Percentiles rank a stretch among this genome's conserved stretches.
phyloP scores from a whole-genome alignment of 1,140 invertebrate species.

The Brachionus plicatilis region DNA sequence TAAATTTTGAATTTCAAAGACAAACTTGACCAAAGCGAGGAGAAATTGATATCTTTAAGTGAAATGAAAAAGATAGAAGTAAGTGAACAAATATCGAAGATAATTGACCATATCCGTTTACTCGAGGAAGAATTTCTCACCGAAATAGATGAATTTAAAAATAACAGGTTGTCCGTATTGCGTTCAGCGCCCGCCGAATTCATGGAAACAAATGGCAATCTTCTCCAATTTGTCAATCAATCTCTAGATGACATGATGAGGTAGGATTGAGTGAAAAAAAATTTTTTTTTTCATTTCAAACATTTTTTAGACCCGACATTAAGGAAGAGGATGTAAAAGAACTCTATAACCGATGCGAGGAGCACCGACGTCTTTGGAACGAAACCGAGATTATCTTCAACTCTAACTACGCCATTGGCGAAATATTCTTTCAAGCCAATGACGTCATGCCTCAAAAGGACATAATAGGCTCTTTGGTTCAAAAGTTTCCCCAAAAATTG shows the following conservation, averaged over 20 bases:
- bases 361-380: constrained; percentile 35
- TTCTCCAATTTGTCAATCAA: constrained; percentile 36
- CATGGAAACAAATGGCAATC: constrained; percentile 33
- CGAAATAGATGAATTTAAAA: constrained; percentile 38
- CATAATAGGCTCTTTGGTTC: constrained; percentile 24
- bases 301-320: not conserved
- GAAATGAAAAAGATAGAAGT: constrained; percentile 37
- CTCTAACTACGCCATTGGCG: constrained; percentile 33
- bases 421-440: constrained; percentile 20
- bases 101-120: constrained; percentile 16
- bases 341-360: constrained; percentile 29
- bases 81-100: constrained; percentile 29
- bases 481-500: constrained; percentile 29
- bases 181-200: constrained; percentile 32
- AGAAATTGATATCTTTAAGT: not conserved
- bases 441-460: constrained; percentile 12
- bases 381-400: constrained; percentile 39
- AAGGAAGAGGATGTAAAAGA: constrained; percentile 40
- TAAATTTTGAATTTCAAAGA: not conserved
- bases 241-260: constrained; percentile 39
- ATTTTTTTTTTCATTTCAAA: not conserved
- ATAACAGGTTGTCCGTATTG: constrained; percentile 19
- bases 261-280: not conserved
- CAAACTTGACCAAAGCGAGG: constrained; percentile 37
- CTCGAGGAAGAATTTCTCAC: constrained; percentile 30